Evolutionary conservation across 2,888 invertebrate species (phyloP), one percentile per base, ranked within the genome.

Genomic region (Agrotis segetum): DNA sequence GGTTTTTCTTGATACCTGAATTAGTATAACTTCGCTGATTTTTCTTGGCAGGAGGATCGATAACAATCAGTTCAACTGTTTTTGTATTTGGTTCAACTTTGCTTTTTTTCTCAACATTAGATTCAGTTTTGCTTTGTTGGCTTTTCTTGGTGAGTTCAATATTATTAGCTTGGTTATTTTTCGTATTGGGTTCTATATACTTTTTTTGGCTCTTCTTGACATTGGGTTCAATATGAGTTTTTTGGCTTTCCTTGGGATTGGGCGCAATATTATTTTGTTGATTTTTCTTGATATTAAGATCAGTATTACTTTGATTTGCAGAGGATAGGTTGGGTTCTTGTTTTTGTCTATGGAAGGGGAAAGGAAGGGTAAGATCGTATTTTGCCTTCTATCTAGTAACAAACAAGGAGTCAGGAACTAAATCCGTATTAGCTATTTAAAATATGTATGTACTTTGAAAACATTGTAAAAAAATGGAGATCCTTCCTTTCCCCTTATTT

Each of bases 401-500:
- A 96, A 96, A 96, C 93, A 96, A 96, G 96, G 96, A 96, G 96
- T 92, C 91, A 95, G 96, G 96, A 96, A 92, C 85, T 85, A 83
- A 77, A 74, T 78, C 76, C 69, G 75, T 73, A 75, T 40, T 79
- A 76, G 34, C 67, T 79, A 73, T 65, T 40, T n/a, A 59, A 65
- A 66, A 61, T 56, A 52, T n/a, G n/a, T n/a, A n/a, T n/a, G n/a
- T n/a, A n/a, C n/a, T 67, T 78, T 74, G 56, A 77, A 77, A 82
- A 82, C 68, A 73, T 78, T 21, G 3, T 75, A 75, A 71, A 82
- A 82, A 78, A 79, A 82, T 79, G 76, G 70, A 87, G 50, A 84
- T 76, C 91, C 95, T 95, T 96, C 96, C 96, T 96, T 96, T 95
- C 96, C 96, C 96, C 96, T 96, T 94, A 95, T 96, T 96, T 94